phyloP scores from a whole-genome alignment of 2,888 invertebrate genomes.

The Ormyrus labotus region DNA sequence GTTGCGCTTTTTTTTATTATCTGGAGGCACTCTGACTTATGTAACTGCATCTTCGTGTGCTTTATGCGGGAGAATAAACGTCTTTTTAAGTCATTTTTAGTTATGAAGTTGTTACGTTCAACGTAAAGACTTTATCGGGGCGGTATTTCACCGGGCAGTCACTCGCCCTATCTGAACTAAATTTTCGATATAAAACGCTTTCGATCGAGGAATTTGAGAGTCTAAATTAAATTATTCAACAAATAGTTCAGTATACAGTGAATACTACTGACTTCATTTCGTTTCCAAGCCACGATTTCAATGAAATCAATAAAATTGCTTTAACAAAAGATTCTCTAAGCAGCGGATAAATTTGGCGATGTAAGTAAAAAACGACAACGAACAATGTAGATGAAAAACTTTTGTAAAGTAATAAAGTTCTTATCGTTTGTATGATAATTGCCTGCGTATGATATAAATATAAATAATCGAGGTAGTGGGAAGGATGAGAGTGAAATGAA shows the following conservation, averaged over 20 bases:
- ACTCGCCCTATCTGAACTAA: not conserved
- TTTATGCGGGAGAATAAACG: constrained; percentile 48
- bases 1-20: constrained; percentile 37
- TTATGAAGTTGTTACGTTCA: constrained; percentile 53
- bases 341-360: too few relatives aligned
- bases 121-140: constrained; percentile 40
- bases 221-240: too few relatives aligned
- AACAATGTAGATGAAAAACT: constrained; percentile 14
- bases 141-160: constrained; percentile 28
- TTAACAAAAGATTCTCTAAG: too few relatives aligned
- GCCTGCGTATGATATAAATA: constrained; percentile 46
- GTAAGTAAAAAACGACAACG: not conserved
- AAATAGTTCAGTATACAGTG: too few relatives aligned
- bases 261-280: too few relatives aligned
- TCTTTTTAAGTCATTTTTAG: constrained; percentile 50
- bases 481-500: constrained; percentile 3
- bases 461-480: constrained; percentile 26
- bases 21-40: constrained; percentile 39
- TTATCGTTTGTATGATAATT: constrained; percentile 55
- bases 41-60: constrained; percentile 27
- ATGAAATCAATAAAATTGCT: too few relatives aligned
- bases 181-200: not conserved
- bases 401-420: constrained; percentile 51
- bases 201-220: not conserved
- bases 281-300: too few relatives aligned